A percentile compares a stretch with the other conserved stretches of the same genome.
These are phyloP conservation scores for Gonocerus acuteangulatus DNA, from an alignment of 2,888 invertebrate genomes.

Conservation along the genomic window DNA sequence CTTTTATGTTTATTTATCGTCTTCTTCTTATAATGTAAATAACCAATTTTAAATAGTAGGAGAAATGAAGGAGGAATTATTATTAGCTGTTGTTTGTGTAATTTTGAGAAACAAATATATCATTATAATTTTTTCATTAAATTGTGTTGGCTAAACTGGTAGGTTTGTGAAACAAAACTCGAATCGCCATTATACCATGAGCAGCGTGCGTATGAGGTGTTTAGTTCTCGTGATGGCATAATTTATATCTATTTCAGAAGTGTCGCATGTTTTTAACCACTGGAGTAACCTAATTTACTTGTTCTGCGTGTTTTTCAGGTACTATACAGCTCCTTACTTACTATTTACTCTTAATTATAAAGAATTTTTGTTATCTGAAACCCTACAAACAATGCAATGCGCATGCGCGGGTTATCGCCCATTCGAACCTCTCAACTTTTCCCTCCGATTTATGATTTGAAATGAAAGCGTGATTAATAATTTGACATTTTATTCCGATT, in stretches of 20 bases:
- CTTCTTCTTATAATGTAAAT: no score
- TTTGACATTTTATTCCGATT: not conserved
- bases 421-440: not conserved
- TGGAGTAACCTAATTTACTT: conserved; percentile 4
- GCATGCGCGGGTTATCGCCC: conserved; percentile 24
- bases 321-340: not conserved
- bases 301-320: conserved; percentile 4
- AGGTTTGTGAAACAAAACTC: conserved; percentile 1
- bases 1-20: no score
- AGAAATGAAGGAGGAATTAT: no score
- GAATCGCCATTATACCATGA: conserved; percentile 30
- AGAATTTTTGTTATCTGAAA: conserved; percentile 21
- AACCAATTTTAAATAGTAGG: no score
- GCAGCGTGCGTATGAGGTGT: conserved; percentile 9
- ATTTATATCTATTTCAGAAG: not conserved
- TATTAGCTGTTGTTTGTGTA: no score
- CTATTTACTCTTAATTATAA: not conserved
- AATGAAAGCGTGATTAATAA: not conserved
- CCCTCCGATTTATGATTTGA: conserved; percentile 13
- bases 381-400: conserved; percentile 22
- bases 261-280: not conserved
- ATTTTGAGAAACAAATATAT: no score
- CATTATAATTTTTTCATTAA: no score
- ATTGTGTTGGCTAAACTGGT: not conserved
- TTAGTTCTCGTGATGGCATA: not conserved